Base-by-base conservation (phyloP, 2,113 vertebrate species). In the Dromiciops gliroides region DNA sequence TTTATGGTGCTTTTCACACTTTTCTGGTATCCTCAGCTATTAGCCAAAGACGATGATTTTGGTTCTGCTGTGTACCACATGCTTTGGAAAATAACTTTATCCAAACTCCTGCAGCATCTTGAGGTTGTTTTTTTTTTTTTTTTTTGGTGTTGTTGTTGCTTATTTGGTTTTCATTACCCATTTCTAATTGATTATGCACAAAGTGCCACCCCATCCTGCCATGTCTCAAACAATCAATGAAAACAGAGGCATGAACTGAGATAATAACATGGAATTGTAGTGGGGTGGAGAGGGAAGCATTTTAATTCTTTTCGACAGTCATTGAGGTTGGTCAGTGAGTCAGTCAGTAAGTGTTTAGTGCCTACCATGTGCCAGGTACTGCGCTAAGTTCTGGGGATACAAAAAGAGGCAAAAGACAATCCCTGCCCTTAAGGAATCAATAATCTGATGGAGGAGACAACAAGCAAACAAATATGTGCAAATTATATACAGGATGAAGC, bases 1-100 rank as follows among this genome's bases (percentile, higher is more conserved):
- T 96, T 96, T 96, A 92, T 92, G 96, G 95, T 95, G 56, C 75
- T 96, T 96, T 94, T 96, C 92, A 94, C 96, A 92, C 94, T 97
- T 95, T 96, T 90, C 56, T 97, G 96, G 95, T 96, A 97, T 89
- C 44, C 50, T 94, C 47, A 67, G 28, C 6, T 0, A 48, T 89
- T 67, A 96, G 67, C 90, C 91, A 51, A 75, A 94, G 93, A 95
- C 92, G 90, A 95, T 90, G 91, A 60, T 24, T 95, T 91, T 90
- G 25, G 51, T 83, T 83, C 50, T n/a, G 0, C 93, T 89, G 93
- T 37, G 88, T 49, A 92, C 94, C 96, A 95, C 51, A 88, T 91
- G 97, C 67, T 2, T 0, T 67, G 52, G 50, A 89, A 48, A 91
- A 50, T 67, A 48, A 53, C 90, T 75, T 48, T 0, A 2, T 22